Conservation (phyloP, 2,113 vertebrate genomes). For the Mesocricetus auratus region DNA sequence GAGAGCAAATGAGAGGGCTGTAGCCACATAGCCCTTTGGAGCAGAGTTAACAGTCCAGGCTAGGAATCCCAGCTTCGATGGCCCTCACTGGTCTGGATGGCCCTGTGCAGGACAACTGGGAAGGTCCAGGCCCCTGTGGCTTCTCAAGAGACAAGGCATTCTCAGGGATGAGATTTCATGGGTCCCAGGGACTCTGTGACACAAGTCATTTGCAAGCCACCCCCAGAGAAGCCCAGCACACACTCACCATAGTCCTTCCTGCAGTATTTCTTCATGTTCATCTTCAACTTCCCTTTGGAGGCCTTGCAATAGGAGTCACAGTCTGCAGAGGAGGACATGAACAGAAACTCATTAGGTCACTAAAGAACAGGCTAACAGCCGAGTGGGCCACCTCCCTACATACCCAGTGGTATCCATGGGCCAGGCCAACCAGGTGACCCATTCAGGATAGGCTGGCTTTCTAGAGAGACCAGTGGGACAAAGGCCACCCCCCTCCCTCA, state of each 20-base stretch:
- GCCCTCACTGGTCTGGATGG: too few species aligned
- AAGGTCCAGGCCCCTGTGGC: not conserved
- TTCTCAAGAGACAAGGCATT: not conserved
- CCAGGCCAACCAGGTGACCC: slow-evolving; percentile 82
- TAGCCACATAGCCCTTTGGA: not conserved
- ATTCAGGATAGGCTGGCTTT: slow-evolving; percentile 84
- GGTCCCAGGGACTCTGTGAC: accelerated
- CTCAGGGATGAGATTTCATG: accelerated
- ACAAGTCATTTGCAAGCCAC: not conserved
- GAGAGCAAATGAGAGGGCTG: not conserved
- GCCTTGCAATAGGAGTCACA: slow-evolving; percentile 99
- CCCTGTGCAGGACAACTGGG: not conserved
- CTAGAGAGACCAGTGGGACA: slow-evolving; percentile 86
- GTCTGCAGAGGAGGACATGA: slow-evolving; percentile 88
- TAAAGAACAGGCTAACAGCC: slow-evolving; percentile 76
- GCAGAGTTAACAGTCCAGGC: not conserved
- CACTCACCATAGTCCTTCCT: slow-evolving; percentile 99
- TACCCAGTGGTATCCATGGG: slow-evolving; percentile 87
- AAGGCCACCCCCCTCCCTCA: slow-evolving; percentile 76
- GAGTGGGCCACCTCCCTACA: slow-evolving; percentile 79
- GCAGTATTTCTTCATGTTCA: slow-evolving; percentile 99
- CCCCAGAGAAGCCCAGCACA: not conserved
- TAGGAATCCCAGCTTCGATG: not conserved
- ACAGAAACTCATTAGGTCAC: slow-evolving; percentile 85
- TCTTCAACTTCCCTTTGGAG: slow-evolving; percentile 99